Evolutionary conservation across 2,797 vertebrate genomes (phyloP).

Genomic region (Acomys russatus): DNA sequence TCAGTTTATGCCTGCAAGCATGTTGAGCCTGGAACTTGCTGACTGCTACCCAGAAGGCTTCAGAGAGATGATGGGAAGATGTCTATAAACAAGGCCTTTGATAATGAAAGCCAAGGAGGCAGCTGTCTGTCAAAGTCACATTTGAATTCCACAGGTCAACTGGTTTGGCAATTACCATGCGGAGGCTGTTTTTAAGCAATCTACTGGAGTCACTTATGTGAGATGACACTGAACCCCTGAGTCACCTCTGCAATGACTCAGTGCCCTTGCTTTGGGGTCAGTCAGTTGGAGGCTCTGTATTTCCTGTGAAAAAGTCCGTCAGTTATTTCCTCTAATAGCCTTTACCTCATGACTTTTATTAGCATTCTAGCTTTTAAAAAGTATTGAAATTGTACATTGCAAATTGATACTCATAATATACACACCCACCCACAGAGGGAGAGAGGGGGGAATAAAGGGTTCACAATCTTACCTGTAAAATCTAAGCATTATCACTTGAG

Average conservation of each 20-base stretch:
- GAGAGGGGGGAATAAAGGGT: not conserved
- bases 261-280: not conserved
- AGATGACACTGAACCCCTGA: not conserved
- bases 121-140: constrained; percentile 62
- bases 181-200: constrained; percentile 27
- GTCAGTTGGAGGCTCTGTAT: not conserved
- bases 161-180: constrained; percentile 38
- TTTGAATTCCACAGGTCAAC: constrained; percentile 65
- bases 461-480: not conserved
- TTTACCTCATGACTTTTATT: not conserved
- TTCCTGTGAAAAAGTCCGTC: constrained; percentile 55
- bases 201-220: not conserved
- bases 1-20: not conserved
- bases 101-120: not conserved
- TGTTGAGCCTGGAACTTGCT: not conserved
- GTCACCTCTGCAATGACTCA: not conserved
- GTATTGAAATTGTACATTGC: not conserved
- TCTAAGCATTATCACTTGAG: not conserved
- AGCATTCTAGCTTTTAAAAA: not conserved
- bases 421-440: not conserved
- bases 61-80: not conserved
- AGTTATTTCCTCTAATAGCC: not conserved
- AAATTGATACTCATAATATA: not conserved
- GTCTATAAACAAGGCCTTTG: not conserved
- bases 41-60: not conserved